phyloP scores from a whole-genome alignment of 2,797 vertebrate genomes.

The Heliangelus exortis region DNA sequence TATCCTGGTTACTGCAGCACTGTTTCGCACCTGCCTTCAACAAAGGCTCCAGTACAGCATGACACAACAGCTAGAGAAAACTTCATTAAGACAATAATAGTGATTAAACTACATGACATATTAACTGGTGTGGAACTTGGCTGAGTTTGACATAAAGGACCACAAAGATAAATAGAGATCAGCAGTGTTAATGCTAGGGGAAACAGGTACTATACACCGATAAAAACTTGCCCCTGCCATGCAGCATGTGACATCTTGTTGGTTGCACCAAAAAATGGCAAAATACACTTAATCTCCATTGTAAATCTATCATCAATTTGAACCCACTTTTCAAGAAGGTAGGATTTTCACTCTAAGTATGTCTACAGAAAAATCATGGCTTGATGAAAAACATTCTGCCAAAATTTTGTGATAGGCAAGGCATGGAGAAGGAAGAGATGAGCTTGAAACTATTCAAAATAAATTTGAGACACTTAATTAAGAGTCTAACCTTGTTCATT shows the following conservation, averaged over 20 bases:
- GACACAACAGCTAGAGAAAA: not conserved
- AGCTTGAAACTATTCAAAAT: not conserved
- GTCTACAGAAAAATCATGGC: not conserved
- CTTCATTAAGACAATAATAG: not conserved
- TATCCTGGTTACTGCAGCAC: not conserved
- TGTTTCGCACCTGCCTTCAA: not conserved
- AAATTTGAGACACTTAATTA: not conserved
- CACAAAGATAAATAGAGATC: not conserved
- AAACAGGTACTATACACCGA: not conserved
- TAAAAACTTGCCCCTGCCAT: not conserved
- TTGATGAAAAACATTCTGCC: not conserved
- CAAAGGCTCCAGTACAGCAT: not conserved
- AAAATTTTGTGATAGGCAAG: not conserved
- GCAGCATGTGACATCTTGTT: accelerated
- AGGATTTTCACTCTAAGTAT: not conserved
- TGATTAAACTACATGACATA: not conserved
- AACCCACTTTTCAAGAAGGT: not conserved
- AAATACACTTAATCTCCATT: not conserved
- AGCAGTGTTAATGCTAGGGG: not conserved
- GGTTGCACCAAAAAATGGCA: not conserved
- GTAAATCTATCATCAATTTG: not conserved
- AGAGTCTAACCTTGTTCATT: not conserved
- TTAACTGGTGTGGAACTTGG: not conserved
- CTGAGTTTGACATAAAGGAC: not conserved
- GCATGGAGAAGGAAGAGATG: not conserved